Evolutionary conservation across 2,888 invertebrate genomes (phyloP), one percentile per base, ranked within the genome.

Genomic region (Matsumyia berberina): DNA sequence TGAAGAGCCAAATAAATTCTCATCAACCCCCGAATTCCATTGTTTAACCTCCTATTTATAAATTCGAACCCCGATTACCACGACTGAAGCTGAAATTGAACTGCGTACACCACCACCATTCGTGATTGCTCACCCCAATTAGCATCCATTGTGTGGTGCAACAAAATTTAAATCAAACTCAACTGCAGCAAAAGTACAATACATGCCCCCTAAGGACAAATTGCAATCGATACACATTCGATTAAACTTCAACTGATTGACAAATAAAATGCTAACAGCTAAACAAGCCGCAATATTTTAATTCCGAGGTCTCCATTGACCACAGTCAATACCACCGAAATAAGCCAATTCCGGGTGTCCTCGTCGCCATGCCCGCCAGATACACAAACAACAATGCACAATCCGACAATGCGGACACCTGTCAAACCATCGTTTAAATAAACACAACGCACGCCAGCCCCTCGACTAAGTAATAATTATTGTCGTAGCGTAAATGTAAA

Each of bases 391-490:
- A 64, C n/a, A n/a, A 67, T 51, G 79, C 57, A 60, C 70, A 83
- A 73, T 73, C 46, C 55, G 39, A 74, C 55, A 74, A 39, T 77
- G 74, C 44, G 66, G 85, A 80, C 85, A 85, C 80, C 85, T 85
- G 80, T 85, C 85, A 80, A 76, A 58, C 79, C 74, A 78, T 64
- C 69, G 73, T 64, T 73, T 79, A 55, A 83, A 79, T 79, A 79
- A 83, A 79, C 73, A 83, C 73, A 55, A 33, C 7, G 29, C 35
- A 31, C 24, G 24, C 2, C 62, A 37, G 70, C 80, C 80, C 76
- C 74, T 80, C 69, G 70, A 64, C 74, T 76, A 76, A 79, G 85
- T 76, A 80, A 80, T 80, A 85, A 80, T 80, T 85, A 80, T 85
- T 80, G 85, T 80, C 85, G 64, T 85, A 67, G 66, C 53, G 74